Evolutionary conservation across 2,888 invertebrate genomes (phyloP).

Genomic region (Drosophila basisetae): DNA sequence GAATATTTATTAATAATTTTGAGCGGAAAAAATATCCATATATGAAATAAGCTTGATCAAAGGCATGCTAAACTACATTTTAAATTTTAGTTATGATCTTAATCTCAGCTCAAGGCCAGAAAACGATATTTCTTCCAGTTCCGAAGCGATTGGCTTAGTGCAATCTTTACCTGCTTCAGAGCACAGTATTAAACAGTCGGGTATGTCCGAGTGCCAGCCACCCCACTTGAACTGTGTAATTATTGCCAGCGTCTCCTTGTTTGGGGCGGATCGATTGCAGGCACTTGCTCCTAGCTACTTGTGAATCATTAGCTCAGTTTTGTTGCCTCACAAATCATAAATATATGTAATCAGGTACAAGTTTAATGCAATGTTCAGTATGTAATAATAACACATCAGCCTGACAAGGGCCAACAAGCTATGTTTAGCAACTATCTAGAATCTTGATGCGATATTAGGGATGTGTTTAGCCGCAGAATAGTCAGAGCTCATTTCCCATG

Average conservation of each 20-base stretch:
- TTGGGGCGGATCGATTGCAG: slow-evolving; percentile 1
- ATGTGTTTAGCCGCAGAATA: slow-evolving; percentile 68
- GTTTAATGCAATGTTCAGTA: slow-evolving; percentile 50
- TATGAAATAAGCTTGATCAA: neutral
- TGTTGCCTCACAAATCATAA: slow-evolving; percentile 56
- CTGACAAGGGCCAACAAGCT: slow-evolving; percentile 36
- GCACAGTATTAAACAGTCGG: neutral
- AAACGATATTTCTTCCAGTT: neutral
- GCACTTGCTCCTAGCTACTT: slow-evolving; percentile 7
- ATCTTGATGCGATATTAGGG: slow-evolving; percentile 23
- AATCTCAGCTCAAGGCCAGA: neutral
- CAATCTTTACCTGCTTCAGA: neutral
- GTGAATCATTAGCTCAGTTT: slow-evolving; percentile 47
- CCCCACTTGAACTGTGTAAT: slow-evolving; percentile 55
- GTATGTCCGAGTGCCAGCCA: neutral
- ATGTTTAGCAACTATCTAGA: slow-evolving; percentile 21
- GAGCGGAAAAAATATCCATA: neutral
- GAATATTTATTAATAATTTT: neutral
- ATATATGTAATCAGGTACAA: slow-evolving; percentile 67
- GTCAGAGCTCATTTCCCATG: slow-evolving; percentile 60
- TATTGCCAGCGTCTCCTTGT: slow-evolving; percentile 45
- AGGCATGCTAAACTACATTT: neutral
- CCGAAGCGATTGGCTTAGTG: neutral
- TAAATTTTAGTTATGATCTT: neutral
- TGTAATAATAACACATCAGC: slow-evolving; percentile 20